phyloP scores from a whole-genome alignment of 2,797 vertebrate species.

The Gymnothorax reevesii region DNA sequence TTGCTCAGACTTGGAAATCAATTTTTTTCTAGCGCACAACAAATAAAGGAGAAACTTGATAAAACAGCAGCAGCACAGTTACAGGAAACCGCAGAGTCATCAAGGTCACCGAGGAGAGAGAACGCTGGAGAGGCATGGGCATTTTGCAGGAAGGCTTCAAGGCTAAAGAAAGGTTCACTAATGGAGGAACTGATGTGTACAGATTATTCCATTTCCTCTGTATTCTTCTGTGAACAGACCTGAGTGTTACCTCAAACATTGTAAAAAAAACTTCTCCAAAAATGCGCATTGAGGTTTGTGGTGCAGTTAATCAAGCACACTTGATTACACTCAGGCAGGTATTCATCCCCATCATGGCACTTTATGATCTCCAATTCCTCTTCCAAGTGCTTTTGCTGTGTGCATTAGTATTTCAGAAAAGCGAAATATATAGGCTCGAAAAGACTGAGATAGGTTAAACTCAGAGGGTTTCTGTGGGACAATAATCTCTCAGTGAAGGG shows the following conservation, averaged over 20 bases:
- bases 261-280: neutral
- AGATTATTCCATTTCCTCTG: neutral
- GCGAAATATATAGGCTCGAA: too few relatives aligned
- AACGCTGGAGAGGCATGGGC: neutral
- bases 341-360: neutral
- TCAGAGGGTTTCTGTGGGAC: neutral
- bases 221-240: neutral
- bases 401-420: neutral
- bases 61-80: neutral
- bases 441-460: too few relatives aligned
- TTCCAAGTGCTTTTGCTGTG: neutral
- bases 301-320: neutral
- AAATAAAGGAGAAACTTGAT: conserved; percentile 1
- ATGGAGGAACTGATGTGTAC: neutral
- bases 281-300: neutral
- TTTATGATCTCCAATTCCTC: neutral
- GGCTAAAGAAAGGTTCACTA: neutral
- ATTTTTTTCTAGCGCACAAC: neutral
- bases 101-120: conserved; percentile 20
- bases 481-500: too few relatives aligned
- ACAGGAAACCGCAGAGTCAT: conserved; percentile 10
- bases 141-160: conserved; percentile 16
- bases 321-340: neutral
- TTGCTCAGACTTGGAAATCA: neutral
- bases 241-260: neutral